phyloP scores from a whole-genome alignment of 1,140 invertebrate genomes.

The Meloidogyne hapla region DNA sequence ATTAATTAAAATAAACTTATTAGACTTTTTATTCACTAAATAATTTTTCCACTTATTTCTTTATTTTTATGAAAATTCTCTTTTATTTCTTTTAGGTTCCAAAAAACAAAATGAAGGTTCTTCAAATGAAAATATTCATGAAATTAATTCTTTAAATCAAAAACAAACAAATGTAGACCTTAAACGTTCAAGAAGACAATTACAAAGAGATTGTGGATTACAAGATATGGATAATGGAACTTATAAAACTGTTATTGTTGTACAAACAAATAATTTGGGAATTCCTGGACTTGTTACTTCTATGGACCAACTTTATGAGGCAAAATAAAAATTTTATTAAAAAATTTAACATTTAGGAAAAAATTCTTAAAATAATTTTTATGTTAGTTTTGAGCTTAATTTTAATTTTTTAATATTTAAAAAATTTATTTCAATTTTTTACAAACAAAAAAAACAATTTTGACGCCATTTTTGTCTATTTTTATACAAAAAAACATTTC shows the following conservation, averaged over 20 bases:
- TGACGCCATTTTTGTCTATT: no score
- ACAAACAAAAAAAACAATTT: no score
- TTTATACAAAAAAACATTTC: not conserved
- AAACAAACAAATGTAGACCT: slow-evolving; percentile 4
- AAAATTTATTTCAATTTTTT: not conserved
- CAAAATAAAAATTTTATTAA: slow-evolving; percentile 28
- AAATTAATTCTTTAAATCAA: not conserved
- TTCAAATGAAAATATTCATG: not conserved
- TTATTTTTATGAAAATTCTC: no score
- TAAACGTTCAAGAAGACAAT: slow-evolving; percentile 37
- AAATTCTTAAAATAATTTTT: no score
- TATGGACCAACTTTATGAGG: slow-evolving; percentile 64
- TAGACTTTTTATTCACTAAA: no score
- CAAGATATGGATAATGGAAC: slow-evolving; percentile 60
- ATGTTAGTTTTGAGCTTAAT: no score
- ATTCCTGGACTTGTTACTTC: slow-evolving; percentile 64
- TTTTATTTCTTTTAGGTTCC: not conserved
- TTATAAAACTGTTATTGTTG: slow-evolving; percentile 63
- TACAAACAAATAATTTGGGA: slow-evolving; percentile 63
- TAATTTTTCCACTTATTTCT: no score
- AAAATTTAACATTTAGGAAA: no score
- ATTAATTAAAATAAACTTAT: no score
- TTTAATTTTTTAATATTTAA: not conserved
- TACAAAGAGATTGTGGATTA: slow-evolving; percentile 54
- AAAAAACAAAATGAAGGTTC: slow-evolving; percentile 10